Base-by-base conservation (phyloP, 1,140 invertebrate genomes). In the Rhizoglyphus robini region DNA sequence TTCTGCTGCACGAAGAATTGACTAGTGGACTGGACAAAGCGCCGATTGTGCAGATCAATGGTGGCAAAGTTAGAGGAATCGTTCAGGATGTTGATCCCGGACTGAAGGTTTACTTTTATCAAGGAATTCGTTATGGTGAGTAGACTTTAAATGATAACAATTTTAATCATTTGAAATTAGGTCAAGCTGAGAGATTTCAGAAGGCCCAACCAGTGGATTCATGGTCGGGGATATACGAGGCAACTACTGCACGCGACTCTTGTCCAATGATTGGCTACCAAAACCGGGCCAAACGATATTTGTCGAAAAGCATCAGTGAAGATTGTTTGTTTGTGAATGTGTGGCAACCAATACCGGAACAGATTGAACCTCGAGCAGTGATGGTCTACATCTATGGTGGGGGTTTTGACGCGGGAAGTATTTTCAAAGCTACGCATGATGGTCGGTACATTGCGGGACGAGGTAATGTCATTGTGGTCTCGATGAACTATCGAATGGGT, bases 401-500 rank as follows among this genome's bases (percentile, higher is more conserved):
- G 25, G 71, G 57, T 46, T 60, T 60, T 32, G 30, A 30, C 15
- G 36, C 58, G 36, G 92, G 94, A 91, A 27, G 59, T 18, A 63
- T 60, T 4, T 66, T 60, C 23, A 79, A 96, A 68, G 90, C 96
- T 75, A 84, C 96, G 15, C 97, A 98, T 76, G 91, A 97, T 78
- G 88, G 84, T 61, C 77, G 79, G 68, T 87, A 86, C 72, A 77
- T 98, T 34, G 90, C 89, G 0, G 86, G 87, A 23, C 23, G 15
- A 15, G 41, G 41, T 46, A 23, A 96, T 71, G 82, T 97, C 18
- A 88, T 98, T 57, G 79, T 96, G 65, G 91, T 95, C 4, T 87
- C 90, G 36, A 90, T 96, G 83, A 91, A 96, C 74, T 96, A 97
- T 75, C 82, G 93, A 62, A 83, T 95, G 5, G 88, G 90, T 20